Conservation (phyloP, 2,797 vertebrate species). For the Morelia viridis region DNA sequence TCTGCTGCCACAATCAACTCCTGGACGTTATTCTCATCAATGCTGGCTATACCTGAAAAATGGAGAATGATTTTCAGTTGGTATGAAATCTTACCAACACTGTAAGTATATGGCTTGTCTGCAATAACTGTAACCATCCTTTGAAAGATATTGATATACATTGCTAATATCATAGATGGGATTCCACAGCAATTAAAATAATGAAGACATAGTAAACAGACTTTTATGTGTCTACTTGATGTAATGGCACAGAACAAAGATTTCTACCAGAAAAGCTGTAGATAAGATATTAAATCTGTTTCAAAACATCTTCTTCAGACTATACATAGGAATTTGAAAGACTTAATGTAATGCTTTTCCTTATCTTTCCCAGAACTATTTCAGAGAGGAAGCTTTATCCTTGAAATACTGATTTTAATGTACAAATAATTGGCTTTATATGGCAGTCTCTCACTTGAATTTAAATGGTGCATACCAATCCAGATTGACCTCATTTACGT, state of each 20-base stretch:
- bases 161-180: not conserved
- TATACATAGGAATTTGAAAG: not conserved
- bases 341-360: not conserved
- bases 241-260: not conserved
- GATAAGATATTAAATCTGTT: not conserved
- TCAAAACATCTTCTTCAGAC: not conserved
- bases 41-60: conserved; percentile 80
- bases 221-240: not conserved
- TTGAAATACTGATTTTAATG: not conserved
- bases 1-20: conserved; percentile 95
- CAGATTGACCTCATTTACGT: not conserved
- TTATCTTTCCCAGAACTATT: not conserved
- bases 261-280: not conserved
- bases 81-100: not conserved
- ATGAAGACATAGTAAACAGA: not conserved
- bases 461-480: not conserved
- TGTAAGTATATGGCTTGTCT: not conserved
- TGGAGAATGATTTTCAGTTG: conserved; percentile 1
- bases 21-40: conserved; percentile 91
- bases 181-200: not conserved
- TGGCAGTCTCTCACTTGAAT: not conserved
- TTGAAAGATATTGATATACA: not conserved
- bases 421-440: not conserved
- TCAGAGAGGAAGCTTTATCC: not conserved
- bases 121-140: not conserved